These are phyloP conservation scores for Dione juno DNA, from an alignment of 2,888 invertebrate species.

Conservation along the genomic window DNA sequence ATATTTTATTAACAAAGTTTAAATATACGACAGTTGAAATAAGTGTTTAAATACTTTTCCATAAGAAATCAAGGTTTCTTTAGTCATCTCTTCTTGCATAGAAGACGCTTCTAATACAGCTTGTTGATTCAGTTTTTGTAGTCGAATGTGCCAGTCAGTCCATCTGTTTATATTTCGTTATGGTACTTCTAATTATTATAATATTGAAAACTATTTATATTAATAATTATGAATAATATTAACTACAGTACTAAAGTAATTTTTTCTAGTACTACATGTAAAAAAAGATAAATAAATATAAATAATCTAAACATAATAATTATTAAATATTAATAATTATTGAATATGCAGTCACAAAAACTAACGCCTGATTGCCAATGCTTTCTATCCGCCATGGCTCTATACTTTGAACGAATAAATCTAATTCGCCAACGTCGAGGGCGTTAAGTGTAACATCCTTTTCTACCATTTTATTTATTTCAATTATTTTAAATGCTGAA, in stretches of 20 bases:
- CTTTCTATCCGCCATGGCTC: constrained; percentile 85
- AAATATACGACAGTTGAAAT: too few species aligned
- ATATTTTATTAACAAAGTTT: too few species aligned
- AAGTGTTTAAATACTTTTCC: constrained; percentile 84
- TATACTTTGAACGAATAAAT: constrained; percentile 89
- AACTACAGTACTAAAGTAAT: too few species aligned
- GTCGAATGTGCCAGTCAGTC: constrained; percentile 91
- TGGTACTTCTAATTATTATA: not conserved
- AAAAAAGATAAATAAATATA: too few species aligned
- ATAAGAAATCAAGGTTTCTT: constrained; percentile 90
- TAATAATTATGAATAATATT: too few species aligned
- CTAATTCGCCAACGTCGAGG: constrained; percentile 87
- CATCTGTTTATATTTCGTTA: constrained; percentile 79
- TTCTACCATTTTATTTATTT: constrained; percentile 72
- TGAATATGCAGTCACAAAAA: constrained; percentile 14
- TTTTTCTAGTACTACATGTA: too few species aligned
- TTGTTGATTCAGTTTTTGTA: constrained; percentile 94
- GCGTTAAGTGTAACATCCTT: constrained; percentile 78
- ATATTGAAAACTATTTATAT: not conserved
- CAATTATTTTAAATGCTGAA: not conserved
- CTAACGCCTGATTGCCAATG: constrained; percentile 85
- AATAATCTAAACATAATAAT: too few species aligned
- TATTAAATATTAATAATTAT: not conserved
- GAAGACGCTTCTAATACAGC: constrained; percentile 91
- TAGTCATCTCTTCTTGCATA: constrained; percentile 91